Evolutionary conservation across 2,888 invertebrate genomes (phyloP).

Genomic region (Stomorhina lunata): DNA sequence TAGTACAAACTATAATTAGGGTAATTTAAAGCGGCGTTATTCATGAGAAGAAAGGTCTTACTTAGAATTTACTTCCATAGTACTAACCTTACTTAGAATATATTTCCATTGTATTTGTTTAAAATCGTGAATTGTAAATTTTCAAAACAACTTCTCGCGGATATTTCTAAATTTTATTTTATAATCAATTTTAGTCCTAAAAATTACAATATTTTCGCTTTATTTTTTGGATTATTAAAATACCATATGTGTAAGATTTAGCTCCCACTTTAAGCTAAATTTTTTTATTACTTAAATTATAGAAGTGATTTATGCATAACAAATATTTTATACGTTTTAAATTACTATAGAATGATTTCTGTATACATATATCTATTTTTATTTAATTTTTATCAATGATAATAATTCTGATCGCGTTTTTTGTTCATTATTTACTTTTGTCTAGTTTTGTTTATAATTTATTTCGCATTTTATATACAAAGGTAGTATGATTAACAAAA

Average conservation of each 20-base stretch:
- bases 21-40: too few species aligned
- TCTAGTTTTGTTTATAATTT: neutral
- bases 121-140: too few species aligned
- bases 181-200: too few species aligned
- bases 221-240: too few species aligned
- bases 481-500: neutral
- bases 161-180: too few species aligned
- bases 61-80: too few species aligned
- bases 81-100: too few species aligned
- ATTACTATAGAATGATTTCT: neutral
- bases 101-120: neutral
- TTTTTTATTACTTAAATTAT: neutral
- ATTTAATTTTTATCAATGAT: conserved; percentile 17
- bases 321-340: neutral
- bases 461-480: neutral
- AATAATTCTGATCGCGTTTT: conserved; percentile 42
- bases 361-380: neutral
- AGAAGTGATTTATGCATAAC: neutral
- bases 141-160: too few species aligned
- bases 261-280: neutral
- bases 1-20: too few species aligned
- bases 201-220: too few species aligned
- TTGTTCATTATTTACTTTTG: neutral
- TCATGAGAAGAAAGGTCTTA: too few species aligned
- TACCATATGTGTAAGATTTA: neutral